Conservation (phyloP, 1,140 invertebrate species). For the Marisa cornuarietis region DNA sequence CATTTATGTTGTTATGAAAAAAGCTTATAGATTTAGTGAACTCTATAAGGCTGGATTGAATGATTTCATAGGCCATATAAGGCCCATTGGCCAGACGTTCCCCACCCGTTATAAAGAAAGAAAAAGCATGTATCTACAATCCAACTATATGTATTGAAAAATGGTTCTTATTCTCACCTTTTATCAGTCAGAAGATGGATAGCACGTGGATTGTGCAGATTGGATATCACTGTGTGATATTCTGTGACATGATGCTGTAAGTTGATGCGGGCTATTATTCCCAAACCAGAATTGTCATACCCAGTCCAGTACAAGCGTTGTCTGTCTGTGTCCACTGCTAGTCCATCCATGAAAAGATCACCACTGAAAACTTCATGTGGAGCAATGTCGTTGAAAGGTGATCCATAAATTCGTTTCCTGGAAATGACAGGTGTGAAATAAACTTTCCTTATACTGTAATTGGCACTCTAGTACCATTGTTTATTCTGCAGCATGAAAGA, state of each 20-base stretch:
- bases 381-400: slow-evolving; percentile 36
- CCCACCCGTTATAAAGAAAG: too few species aligned
- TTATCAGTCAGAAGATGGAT: slow-evolving; percentile 42
- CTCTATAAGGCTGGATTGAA: too few species aligned
- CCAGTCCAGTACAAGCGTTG: slow-evolving; percentile 50
- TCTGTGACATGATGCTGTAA: slow-evolving; percentile 31
- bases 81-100: too few species aligned
- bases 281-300: slow-evolving; percentile 32
- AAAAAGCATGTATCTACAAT: too few species aligned
- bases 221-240: slow-evolving; percentile 32
- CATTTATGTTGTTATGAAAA: too few species aligned
- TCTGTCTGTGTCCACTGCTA: slow-evolving; percentile 36
- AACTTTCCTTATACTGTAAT: neutral
- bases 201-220: slow-evolving; percentile 40
- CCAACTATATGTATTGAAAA: too few species aligned
- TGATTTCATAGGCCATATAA: too few species aligned
- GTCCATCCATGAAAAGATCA: slow-evolving; percentile 37
- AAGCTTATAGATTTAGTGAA: too few species aligned
- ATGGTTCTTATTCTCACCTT: slow-evolving; percentile 35
- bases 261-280: slow-evolving; percentile 44
- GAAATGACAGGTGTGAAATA: slow-evolving; percentile 6
- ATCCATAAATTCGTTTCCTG: slow-evolving; percentile 44
- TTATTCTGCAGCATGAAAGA: neutral
- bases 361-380: slow-evolving; percentile 38
- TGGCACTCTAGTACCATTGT: neutral